Percentiles rank a stretch among this genome's conserved stretches.
phyloP scores from a whole-genome alignment of 2,797 vertebrate species.

The Varecia variegata region DNA sequence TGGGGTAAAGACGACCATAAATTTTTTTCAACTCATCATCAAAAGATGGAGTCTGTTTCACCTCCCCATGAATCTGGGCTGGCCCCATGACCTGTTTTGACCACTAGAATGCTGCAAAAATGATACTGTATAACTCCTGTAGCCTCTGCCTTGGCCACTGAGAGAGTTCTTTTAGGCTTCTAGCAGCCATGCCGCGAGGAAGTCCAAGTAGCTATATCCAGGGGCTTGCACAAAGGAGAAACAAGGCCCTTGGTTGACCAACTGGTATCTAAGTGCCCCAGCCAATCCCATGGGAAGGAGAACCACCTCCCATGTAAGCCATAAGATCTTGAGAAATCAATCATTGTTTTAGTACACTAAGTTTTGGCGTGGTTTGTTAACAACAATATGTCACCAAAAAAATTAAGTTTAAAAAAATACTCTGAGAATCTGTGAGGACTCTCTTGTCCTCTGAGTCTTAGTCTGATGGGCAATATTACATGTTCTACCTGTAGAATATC shows the following conservation, averaged over 20 bases:
- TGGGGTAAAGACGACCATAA: neutral
- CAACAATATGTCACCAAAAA: neutral
- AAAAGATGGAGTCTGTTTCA: neutral
- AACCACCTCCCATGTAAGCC: neutral
- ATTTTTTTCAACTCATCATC: neutral
- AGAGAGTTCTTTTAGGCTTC: neutral
- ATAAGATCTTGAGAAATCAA: neutral
- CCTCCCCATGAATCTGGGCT: neutral
- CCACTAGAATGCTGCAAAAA: neutral
- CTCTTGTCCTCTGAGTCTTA: neutral
- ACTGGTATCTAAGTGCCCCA: neutral
- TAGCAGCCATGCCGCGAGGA: neutral
- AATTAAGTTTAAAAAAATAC: neutral
- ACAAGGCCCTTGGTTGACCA: neutral
- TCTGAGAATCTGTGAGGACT: neutral
- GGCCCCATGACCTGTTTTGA: neutral
- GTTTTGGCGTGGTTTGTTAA: neutral
- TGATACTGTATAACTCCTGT: neutral
- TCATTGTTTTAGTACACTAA: neutral
- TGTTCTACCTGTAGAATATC: neutral
- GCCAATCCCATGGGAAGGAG: neutral
- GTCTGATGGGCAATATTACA: neutral
- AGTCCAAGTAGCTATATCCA: neutral
- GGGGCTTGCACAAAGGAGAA: neutral
- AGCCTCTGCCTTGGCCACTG: neutral